These are phyloP conservation scores for Microctonus hyperodae DNA, from an alignment of 2,888 invertebrate species.

Conservation along the genomic window DNA sequence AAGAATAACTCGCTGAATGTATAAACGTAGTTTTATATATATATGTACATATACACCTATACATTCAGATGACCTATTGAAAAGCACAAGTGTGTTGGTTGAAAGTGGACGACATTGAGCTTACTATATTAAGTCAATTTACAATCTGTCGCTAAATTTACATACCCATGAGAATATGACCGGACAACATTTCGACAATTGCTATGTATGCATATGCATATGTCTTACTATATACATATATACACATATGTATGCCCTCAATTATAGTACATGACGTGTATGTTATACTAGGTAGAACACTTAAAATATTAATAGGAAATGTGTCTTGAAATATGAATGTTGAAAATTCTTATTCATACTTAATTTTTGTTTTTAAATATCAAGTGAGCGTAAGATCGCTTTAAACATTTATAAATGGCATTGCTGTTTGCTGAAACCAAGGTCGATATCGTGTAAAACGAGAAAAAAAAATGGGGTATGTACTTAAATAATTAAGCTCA, in stretches of 20 bases:
- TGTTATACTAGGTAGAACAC: too few species aligned
- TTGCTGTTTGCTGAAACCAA: too few species aligned
- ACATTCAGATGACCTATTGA: not conserved
- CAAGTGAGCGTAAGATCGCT: too few species aligned
- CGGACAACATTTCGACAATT: not conserved
- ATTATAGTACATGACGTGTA: too few species aligned
- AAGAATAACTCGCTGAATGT: not conserved
- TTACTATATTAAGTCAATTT: not conserved
- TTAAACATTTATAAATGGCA: too few species aligned
- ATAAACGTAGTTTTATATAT: not conserved
- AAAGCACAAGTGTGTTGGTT: not conserved
- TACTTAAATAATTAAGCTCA: too few species aligned
- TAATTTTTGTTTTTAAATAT: too few species aligned
- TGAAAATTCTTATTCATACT: too few species aligned
- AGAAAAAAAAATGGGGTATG: too few species aligned
- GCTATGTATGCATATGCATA: not conserved
- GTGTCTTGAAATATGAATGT: too few species aligned
- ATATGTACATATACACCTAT: not conserved
- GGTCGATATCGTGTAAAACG: too few species aligned
- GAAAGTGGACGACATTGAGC: not conserved
- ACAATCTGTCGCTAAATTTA: constrained; percentile 3
- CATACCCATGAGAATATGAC: not conserved
- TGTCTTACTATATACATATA: not conserved
- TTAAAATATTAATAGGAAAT: too few species aligned
- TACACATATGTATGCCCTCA: not conserved